Evolutionary conservation across 2,113 vertebrate genomes (phyloP).

Genomic region (Passer montanus): DNA sequence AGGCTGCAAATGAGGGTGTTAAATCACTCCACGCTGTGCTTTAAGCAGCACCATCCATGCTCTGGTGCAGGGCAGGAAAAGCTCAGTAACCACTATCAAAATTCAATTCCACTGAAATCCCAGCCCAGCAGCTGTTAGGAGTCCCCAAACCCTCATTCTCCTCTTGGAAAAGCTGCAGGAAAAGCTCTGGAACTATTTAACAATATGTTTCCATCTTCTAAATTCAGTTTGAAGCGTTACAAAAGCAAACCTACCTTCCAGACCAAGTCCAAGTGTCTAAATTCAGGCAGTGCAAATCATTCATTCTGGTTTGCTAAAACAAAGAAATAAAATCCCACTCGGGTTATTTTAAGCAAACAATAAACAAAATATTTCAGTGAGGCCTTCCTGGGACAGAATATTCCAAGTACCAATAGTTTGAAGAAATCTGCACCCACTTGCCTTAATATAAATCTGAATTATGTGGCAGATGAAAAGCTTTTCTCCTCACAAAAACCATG

Average conservation of each 20-base stretch:
- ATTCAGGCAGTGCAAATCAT: conserved; percentile 89
- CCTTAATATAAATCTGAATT: background rate
- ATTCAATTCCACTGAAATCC: conserved; percentile 25
- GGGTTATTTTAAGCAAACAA: conserved; percentile 32
- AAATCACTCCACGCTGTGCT: conserved; percentile 23
- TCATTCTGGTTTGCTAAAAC: conserved; percentile 90
- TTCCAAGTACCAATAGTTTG: background rate
- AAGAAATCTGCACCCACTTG: background rate
- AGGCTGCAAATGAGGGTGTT: background rate
- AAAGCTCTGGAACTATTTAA: background rate
- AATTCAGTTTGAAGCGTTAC: background rate
- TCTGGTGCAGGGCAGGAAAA: background rate
- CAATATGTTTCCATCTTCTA: background rate
- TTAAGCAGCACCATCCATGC: background rate
- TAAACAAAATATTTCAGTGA: background rate
- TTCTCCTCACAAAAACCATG: background rate
- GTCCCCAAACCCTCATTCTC: background rate
- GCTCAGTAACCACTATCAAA: background rate
- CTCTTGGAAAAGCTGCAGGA: conserved; percentile 1
- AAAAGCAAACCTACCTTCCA: conserved; percentile 82
- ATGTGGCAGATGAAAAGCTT: background rate
- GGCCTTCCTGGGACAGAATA: background rate
- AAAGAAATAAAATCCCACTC: conserved; percentile 39
- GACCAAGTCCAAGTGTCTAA: conserved; percentile 91
- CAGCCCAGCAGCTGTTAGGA: background rate